Percentiles rank a stretch among this genome's conserved stretches.
phyloP scores from a whole-genome alignment of 2,113 vertebrate genomes.

The Aegotheles bennettii region DNA sequence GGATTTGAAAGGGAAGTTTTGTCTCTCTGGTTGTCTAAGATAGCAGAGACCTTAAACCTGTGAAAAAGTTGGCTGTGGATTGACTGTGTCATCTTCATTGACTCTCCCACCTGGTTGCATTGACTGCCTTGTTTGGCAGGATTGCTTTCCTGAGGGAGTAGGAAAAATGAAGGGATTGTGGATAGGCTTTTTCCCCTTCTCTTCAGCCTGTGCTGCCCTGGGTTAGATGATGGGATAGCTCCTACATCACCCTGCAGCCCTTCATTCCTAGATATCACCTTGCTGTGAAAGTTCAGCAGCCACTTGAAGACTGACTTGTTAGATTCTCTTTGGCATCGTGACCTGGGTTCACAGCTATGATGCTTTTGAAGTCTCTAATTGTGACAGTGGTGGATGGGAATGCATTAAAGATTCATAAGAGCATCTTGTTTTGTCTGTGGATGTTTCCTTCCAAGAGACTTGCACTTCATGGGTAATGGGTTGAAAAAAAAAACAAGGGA shows the following conservation, averaged over 20 bases:
- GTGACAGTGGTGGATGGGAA: not conserved
- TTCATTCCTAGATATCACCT: not conserved
- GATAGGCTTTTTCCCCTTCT: not conserved
- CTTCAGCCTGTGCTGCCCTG: not conserved
- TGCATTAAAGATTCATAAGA: not conserved
- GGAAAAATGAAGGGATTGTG: not conserved
- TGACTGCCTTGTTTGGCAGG: not conserved
- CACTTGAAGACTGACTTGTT: not conserved
- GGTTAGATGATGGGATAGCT: not conserved
- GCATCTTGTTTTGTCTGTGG: not conserved
- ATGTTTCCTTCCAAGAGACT: not conserved
- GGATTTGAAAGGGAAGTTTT: not conserved
- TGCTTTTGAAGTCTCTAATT: not conserved
- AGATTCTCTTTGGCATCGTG: not conserved
- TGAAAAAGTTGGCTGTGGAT: not conserved
- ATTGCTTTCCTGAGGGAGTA: not conserved
- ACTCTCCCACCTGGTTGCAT: not conserved
- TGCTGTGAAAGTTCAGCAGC: not conserved
- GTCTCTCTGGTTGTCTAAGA: not conserved
- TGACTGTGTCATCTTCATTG: not conserved
- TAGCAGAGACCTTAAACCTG: not conserved
- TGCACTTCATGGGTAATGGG: not conserved
- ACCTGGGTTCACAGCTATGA: not conserved
- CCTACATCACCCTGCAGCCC: not conserved
- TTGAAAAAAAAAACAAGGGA: not conserved